Conservation (phyloP, 1,140 invertebrate species). For the Drosophila suzukii region DNA sequence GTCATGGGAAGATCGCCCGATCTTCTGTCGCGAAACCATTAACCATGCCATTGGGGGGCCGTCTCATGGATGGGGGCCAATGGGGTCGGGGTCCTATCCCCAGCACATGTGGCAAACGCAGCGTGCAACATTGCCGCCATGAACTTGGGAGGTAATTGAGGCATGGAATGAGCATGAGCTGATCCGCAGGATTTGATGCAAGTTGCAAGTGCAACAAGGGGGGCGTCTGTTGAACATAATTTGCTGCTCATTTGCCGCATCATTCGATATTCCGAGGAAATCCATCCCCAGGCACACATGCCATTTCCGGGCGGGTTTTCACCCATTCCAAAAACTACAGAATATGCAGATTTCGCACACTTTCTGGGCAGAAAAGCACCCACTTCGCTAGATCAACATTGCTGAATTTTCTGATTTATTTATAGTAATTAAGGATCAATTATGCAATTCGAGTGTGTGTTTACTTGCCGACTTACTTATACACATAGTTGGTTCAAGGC, state of each 20-base stretch:
- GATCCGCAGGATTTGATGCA: conserved; percentile 17
- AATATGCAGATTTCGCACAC: conserved; percentile 21
- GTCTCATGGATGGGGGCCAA: too few relatives aligned
- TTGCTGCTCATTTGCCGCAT: conserved; percentile 77
- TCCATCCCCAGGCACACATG: conserved; percentile 33
- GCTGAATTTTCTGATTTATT: conserved; percentile 48
- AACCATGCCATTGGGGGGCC: conserved; percentile 35
- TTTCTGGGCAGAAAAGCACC: conserved; percentile 3
- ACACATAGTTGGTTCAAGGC: conserved; percentile 18
- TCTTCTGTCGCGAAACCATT: conserved; percentile 29
- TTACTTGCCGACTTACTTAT: conserved; percentile 19
- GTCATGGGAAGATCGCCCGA: conserved; percentile 69
- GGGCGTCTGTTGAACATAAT: conserved; percentile 62
- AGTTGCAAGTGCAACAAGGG: conserved; percentile 34
- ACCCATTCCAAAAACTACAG: conserved; percentile 5
- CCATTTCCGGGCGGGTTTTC: conserved; percentile 52
- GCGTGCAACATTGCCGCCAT: conserved; percentile 65
- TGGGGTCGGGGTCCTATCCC: conserved; percentile 2
- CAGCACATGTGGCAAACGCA: conserved; percentile 76
- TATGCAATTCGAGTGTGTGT: conserved; percentile 69
- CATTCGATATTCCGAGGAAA: conserved; percentile 71
- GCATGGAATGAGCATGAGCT: conserved; percentile 45
- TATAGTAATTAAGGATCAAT: conserved; percentile 62
- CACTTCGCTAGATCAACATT: conserved; percentile 50
- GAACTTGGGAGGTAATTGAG: conserved; percentile 73